Conservation (phyloP, 2,888 invertebrate genomes). For the Polydrusus pterygomalis region DNA sequence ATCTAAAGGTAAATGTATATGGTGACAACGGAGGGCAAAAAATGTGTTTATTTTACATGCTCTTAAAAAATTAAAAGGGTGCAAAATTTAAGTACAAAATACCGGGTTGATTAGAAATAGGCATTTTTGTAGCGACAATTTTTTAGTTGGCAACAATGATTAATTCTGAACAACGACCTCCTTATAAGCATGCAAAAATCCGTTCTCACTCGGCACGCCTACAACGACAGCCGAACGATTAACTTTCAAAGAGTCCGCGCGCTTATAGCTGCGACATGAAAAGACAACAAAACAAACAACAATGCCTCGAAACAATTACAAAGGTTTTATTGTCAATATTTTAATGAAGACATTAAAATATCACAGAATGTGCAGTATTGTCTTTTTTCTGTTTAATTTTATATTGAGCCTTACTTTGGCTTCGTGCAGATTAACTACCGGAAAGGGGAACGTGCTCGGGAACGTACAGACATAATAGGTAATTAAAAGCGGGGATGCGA, state of each 20-base stretch:
- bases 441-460: slow-evolving; percentile 48
- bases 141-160: too few relatives aligned
- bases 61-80: too few relatives aligned
- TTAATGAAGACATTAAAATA: slow-evolving; percentile 53
- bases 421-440: slow-evolving; percentile 34
- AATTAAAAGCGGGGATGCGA: slow-evolving; percentile 42
- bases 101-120: too few relatives aligned
- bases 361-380: slow-evolving; percentile 47
- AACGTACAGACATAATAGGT: slow-evolving; percentile 47
- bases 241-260: slow-evolving; percentile 34
- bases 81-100: too few relatives aligned
- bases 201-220: slow-evolving; percentile 25
- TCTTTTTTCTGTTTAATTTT: slow-evolving; percentile 31
- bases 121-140: too few relatives aligned
- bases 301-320: slow-evolving; percentile 49
- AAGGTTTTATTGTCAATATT: slow-evolving; percentile 52
- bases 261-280: slow-evolving; percentile 21
- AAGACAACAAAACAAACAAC: slow-evolving; percentile 40
- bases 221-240: slow-evolving; percentile 31
- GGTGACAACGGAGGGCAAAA: too few relatives aligned
- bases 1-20: too few relatives aligned
- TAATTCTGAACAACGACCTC: slow-evolving; percentile 3
- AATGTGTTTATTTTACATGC: too few relatives aligned
- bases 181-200: slow-evolving; percentile 26
- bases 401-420: slow-evolving; percentile 40